phyloP scores from a whole-genome alignment of 2,113 vertebrate species.

The Isichthys henryi region DNA sequence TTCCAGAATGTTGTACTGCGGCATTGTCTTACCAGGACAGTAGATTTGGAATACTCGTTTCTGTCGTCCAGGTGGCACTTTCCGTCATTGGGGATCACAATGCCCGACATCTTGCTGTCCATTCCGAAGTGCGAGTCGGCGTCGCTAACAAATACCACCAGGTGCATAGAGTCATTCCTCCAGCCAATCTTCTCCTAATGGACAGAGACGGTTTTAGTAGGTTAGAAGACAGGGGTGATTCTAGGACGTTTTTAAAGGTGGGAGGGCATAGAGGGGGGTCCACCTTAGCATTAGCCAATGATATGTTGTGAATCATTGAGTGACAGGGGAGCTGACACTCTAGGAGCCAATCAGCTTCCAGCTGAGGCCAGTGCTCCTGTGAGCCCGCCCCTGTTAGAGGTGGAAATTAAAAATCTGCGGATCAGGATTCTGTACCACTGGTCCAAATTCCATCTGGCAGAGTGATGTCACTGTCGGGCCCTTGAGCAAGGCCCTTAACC shows the following conservation, averaged over 20 bases:
- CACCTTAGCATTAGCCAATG: neutral
- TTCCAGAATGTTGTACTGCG: neutral
- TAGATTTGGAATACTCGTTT: constrained; percentile 89
- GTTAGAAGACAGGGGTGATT: neutral
- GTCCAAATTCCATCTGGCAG: neutral
- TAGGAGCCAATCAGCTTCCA: neutral
- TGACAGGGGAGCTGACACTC: neutral
- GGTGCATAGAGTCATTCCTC: constrained; percentile 90
- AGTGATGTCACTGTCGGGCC: neutral
- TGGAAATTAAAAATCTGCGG: neutral
- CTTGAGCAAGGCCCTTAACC: neutral
- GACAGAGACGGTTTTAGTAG: constrained; percentile 30
- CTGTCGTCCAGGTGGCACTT: constrained; percentile 87
- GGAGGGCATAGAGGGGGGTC: neutral
- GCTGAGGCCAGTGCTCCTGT: neutral
- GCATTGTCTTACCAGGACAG: constrained; percentile 66
- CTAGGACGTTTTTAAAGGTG: neutral
- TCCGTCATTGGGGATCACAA: constrained; percentile 91
- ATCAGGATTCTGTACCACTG: neutral
- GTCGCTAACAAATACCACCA: constrained; percentile 93
- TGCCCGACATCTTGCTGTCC: constrained; percentile 96
- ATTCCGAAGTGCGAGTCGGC: constrained; percentile 95
- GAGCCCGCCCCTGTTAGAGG: neutral
- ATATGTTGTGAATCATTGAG: neutral
- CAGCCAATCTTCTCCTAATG: constrained; percentile 90